Evolutionary conservation across 2,797 vertebrate species (phyloP), one percentile per base, ranked within the genome.

Genomic region (Psittacula derbiana): DNA sequence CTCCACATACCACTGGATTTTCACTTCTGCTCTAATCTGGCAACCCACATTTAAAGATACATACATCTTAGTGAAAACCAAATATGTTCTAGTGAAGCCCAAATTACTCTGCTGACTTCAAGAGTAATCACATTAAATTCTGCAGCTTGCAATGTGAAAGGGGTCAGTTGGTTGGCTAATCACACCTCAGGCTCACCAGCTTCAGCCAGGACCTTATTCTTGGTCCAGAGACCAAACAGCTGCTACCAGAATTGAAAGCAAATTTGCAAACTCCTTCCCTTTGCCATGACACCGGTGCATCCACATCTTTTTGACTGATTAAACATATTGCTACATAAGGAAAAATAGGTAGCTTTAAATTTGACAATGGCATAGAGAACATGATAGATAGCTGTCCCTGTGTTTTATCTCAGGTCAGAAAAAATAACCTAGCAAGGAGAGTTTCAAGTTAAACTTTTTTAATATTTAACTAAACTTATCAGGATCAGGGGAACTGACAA

Each of bases 381-480:
- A 9, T 25, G 24, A 8, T 67, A 30, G 24, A 8, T 67, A 30
- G 24, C 16, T 62, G 13, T 41, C 24, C 20, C n/a, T 47, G 27
- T 57, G 43, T 71, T 91, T 83, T 78, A 91, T 40, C 62, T 88
- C 28, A 70, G 7, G 6, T 38, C 69, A 66, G 19, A 82, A 70
- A 91, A 75, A 27, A 3, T 25, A 67, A 73, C 7, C 8, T 12
- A 79, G 38, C 21, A 69, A 58, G 28, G 8, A 71, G 27, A 88
- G 66, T 64, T 30, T 65, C 36, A 80, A 76, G 89, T 55, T 85
- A 82, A 71, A 44, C 19, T 19, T 76, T 71, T 58, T 82, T 36
- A 95, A 94, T 93, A 66, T 93, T 96, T 95, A 94, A 93, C 91
- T 78, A 53, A 67, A 15, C 10, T 91, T 94, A 87, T 87, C 92